Evolutionary conservation across 2,797 vertebrate species (phyloP).

Genomic region (Eutrigla gurnardus): DNA sequence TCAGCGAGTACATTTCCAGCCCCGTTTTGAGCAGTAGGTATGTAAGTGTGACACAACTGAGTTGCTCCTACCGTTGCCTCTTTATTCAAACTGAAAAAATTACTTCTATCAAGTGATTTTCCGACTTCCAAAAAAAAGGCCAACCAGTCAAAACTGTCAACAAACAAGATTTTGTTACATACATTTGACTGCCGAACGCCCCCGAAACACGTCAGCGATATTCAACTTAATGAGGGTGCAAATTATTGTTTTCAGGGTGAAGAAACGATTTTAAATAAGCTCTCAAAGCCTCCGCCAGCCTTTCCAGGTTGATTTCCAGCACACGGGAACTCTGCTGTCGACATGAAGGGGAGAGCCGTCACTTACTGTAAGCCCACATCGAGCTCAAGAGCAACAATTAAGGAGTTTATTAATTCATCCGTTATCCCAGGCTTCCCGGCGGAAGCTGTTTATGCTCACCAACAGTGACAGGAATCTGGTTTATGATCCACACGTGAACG

Average conservation of each 20-base stretch:
- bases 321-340: conserved; percentile 20
- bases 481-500: conserved; percentile 50
- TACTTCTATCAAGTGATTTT: neutral
- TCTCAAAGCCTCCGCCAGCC: conserved; percentile 7
- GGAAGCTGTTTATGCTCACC: conserved; percentile 32
- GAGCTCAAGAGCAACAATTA: conserved; percentile 48
- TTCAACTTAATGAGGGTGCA: conserved; percentile 12
- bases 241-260: conserved; percentile 16
- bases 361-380: conserved; percentile 8
- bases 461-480: conserved; percentile 34
- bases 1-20: neutral
- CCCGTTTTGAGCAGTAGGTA: neutral
- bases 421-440: conserved; percentile 31
- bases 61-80: conserved; percentile 10
- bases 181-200: neutral
- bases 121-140: neutral
- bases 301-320: conserved; percentile 17
- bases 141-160: conserved; percentile 32
- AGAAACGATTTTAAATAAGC: conserved; percentile 25
- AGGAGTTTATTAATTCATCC: conserved; percentile 62
- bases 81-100: conserved; percentile 1
- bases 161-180: conserved; percentile 5
- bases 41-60: conserved; percentile 10
- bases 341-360: conserved; percentile 21
- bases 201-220: conserved; percentile 9